Conservation (phyloP, 2,797 vertebrate species). For the Pseudotriccus pelzelni region DNA sequence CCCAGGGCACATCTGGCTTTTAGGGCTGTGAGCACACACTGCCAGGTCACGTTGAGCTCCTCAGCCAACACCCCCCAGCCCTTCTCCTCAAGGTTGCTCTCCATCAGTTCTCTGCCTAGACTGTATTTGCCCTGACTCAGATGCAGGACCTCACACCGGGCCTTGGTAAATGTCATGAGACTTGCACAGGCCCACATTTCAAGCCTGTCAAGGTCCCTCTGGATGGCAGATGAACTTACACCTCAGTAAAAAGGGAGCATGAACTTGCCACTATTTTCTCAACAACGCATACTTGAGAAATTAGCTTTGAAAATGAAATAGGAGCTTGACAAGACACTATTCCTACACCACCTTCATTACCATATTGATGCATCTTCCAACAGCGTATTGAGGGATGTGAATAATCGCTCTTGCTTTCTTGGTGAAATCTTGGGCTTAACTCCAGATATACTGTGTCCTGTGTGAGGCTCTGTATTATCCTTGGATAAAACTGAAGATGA, state of each 20-base stretch:
- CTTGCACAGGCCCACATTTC: background rate
- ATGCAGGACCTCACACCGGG: background rate
- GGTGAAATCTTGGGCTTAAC: background rate
- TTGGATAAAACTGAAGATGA: background rate
- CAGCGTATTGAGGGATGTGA: background rate
- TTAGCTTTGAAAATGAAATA: background rate
- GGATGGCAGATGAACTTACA: background rate
- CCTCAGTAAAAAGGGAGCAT: background rate
- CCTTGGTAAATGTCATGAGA: background rate
- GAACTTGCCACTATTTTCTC: background rate
- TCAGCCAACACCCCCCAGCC: background rate
- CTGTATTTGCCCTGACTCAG: background rate
- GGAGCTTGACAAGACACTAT: background rate
- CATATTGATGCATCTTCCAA: background rate
- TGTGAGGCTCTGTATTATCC: background rate
- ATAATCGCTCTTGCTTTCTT: background rate
- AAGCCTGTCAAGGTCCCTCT: background rate
- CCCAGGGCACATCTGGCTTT: accelerated
- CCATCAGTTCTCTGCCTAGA: background rate
- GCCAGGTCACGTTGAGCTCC: accelerated
- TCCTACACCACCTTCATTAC: background rate
- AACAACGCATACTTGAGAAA: background rate
- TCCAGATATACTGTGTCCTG: background rate
- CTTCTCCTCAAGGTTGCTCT: background rate
- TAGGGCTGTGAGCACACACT: background rate